Base-by-base conservation (phyloP, 2,888 invertebrate species). In the Antitype chi region DNA sequence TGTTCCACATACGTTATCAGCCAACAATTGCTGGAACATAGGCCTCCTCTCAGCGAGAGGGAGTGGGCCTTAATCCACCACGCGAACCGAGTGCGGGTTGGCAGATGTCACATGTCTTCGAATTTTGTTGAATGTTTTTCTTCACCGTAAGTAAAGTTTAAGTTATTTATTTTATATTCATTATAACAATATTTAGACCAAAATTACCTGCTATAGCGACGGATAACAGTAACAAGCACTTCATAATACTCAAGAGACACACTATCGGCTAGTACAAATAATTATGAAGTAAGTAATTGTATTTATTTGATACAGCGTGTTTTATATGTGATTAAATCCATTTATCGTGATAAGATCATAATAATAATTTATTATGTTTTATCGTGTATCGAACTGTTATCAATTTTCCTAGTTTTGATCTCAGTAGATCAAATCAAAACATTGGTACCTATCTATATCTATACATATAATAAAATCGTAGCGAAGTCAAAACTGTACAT, bases 171-270 rank as follows among this genome's bases (percentile, higher is more conserved):
- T 38, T 17, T 28, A n/a, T 68, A 17, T 38, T 25, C 4, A n/a
- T 43, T 55, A 15, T 17, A 63, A 23, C 23, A 32, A 64, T 59
- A 25, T 23, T 76, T 28, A 53, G 15, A 8, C 1, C 38, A 57
- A 63, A 49, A 55, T 76, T 80, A 80, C 80, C 93, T 93, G 92
- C 91, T 90, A 93, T 90, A 88, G 89, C 90, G 88, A 91, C 66
- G 79, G 88, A 87, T 70, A 92, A 84, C 74, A 92, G 82, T 78
- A 92, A 74, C 76, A 91, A 69, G 78, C 87, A 90, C 90, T 91
- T 91, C 92, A 92, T 92, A 17, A 68, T 72, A 52, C 81, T 70
- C 74, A 74, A 78, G 68, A 75, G 64, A 67, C 69, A 64, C 73
- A 78, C 76, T 82, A 83, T 82, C 77, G 72, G 70, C 74, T 74